phyloP scores from a whole-genome alignment of 35 echinoderm and acorn worm species.

The Chiridota heheva region DNA sequence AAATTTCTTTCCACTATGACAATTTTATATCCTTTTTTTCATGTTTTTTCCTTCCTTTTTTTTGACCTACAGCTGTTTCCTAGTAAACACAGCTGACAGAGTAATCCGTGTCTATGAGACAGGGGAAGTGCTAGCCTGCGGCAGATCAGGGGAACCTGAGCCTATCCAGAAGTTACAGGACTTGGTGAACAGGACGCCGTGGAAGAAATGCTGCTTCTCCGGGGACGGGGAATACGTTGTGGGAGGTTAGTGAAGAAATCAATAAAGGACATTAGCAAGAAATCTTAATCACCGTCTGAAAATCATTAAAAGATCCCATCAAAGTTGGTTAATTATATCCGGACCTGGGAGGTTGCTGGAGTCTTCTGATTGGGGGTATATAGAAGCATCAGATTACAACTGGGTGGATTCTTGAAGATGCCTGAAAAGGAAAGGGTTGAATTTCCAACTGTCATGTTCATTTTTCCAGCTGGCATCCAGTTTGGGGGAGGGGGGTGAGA shows the following conservation, averaged over 20 bases:
- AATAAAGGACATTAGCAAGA: neutral
- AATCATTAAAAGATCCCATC: neutral
- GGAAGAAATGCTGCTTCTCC: slow-evolving; percentile 99
- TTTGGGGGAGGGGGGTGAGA: too few species aligned
- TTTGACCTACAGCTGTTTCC: slow-evolving; percentile 67
- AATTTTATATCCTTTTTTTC: too few species aligned
- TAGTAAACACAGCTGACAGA: slow-evolving; percentile 96
- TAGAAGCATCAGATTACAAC: too few species aligned
- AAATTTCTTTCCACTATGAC: too few species aligned
- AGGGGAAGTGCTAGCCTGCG: slow-evolving; percentile 88
- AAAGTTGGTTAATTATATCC: neutral
- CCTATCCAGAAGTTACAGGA: slow-evolving; percentile 98
- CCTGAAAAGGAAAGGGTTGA: too few species aligned
- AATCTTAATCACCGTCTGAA: neutral
- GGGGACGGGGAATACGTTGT: slow-evolving; percentile 98
- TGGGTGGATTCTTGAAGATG: too few species aligned
- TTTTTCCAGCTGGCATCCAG: too few species aligned
- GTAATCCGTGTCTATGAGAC: slow-evolving; percentile 95
- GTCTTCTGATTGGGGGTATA: too few species aligned
- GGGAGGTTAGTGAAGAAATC: slow-evolving; percentile 82
- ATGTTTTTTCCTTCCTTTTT: neutral
- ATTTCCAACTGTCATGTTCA: too few species aligned
- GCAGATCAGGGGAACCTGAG: slow-evolving; percentile 92
- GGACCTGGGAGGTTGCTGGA: neutral
- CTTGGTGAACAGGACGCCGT: slow-evolving; percentile 91